Base-by-base conservation (phyloP, 2,113 vertebrate species). In the Reinhardtius hippoglossoides region DNA sequence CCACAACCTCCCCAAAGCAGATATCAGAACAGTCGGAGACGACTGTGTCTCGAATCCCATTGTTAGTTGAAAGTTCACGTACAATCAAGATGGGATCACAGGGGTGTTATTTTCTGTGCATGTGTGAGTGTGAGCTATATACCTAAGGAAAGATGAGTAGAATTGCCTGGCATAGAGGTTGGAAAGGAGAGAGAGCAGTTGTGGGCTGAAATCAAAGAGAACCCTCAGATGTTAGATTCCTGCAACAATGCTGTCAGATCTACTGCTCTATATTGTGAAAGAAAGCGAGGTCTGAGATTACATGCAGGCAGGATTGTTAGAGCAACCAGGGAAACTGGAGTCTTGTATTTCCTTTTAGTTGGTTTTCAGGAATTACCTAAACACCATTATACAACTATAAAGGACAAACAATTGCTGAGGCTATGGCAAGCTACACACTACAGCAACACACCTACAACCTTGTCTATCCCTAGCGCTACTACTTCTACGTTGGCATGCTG, bases 131-230 rank as follows among this genome's bases (percentile, higher is more conserved):
- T 44, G 76, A 82, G 73, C 69, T 27, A 42, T 86, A 72, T 88
- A 89, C 85, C 91, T 87, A 86, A 80, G 81, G 81, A 74, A 81
- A 58, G 78, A 87, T 77, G 81, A 88, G 86, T 62, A 27, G 80
- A 70, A 83, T 72, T 74, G 91, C 61, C 87, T 80, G 89, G 1
- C 74, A 80, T 35, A 80, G 86, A 87, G 86, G 59, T 50, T 91
- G 93, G 82, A 88, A 87, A 80, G 85, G 67, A 88, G 88, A 91
- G 92, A 92, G 81, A 86, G 89, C 80, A 85, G 86, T 80, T 92
- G 85, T 90, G 71, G 74, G 87, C 94, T 95, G 95, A 70, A 95
- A 93, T 84, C 87, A 83, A 86, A 95, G 76, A 94, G 74, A 93
- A 64, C 81, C 66, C 78, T 84, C 72, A 75, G 82, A 90, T 85